phyloP scores from a whole-genome alignment of 2,797 vertebrate genomes.

The Garrulus glandarius region DNA sequence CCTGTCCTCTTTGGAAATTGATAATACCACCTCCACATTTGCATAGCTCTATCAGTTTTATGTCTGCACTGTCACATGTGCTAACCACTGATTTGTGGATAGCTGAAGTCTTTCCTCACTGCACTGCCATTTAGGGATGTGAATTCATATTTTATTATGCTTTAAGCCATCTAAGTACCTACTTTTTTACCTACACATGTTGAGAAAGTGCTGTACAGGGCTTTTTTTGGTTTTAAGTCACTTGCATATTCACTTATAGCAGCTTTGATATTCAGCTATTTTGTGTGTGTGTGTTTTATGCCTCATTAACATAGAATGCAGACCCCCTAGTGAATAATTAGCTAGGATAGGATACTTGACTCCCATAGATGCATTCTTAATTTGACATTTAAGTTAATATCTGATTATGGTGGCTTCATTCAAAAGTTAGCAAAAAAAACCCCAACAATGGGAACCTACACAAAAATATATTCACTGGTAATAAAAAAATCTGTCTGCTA shows the following conservation, averaged over 20 bases:
- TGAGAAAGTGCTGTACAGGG: neutral
- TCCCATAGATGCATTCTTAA: constrained; percentile 46
- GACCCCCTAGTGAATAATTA: constrained; percentile 68
- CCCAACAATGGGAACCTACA: neutral
- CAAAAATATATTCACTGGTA: neutral
- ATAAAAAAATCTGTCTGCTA: neutral
- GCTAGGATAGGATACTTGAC: constrained; percentile 10
- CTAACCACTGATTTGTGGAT: neutral
- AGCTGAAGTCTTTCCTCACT: neutral
- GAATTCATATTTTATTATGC: neutral
- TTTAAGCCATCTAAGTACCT: constrained; percentile 12
- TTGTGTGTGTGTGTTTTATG: constrained; percentile 43
- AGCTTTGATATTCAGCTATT: constrained; percentile 59
- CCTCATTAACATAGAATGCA: constrained; percentile 65
- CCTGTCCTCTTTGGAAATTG: neutral
- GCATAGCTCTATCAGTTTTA: neutral
- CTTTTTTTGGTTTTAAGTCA: constrained; percentile 39
- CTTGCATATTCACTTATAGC: neutral
- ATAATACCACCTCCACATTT: neutral
- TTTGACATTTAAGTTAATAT: constrained; percentile 62
- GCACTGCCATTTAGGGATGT: neutral
- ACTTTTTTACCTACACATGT: neutral
- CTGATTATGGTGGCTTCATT: constrained; percentile 30
- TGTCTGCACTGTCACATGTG: neutral
- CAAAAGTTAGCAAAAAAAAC: neutral